Conservation (phyloP, 2,113 vertebrate genomes). For the Garra rufa region DNA sequence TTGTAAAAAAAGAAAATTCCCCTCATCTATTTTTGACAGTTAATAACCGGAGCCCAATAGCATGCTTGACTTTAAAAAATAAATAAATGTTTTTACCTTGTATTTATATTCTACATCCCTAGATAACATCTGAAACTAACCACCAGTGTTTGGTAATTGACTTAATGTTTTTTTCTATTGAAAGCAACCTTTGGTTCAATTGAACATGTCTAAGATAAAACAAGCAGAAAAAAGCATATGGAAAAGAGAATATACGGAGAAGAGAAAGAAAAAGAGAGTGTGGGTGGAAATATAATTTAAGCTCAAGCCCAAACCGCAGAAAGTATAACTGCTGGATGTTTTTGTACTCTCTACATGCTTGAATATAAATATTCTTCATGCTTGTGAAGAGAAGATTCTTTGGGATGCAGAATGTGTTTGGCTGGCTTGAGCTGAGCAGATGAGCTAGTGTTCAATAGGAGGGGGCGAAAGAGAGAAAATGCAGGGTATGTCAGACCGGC, state of each 20-base stretch:
- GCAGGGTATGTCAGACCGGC: slow-evolving; percentile 35
- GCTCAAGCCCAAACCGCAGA: not conserved
- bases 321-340: not conserved
- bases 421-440: slow-evolving; percentile 21
- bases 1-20: too few species aligned
- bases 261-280: not conserved
- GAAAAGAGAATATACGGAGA: not conserved
- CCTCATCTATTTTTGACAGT: too few species aligned
- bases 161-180: not conserved
- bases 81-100: too few species aligned
- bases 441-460: not conserved
- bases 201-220: not conserved
- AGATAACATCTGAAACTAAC: not conserved
- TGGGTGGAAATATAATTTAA: slow-evolving; percentile 3
- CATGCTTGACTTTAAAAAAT: too few species aligned
- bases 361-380: not conserved
- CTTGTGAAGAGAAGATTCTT: not conserved
- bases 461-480: not conserved
- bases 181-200: not conserved
- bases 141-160: not conserved
- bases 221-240: not conserved
- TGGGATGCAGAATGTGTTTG: slow-evolving; percentile 9
- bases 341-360: not conserved
- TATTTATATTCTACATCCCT: not conserved
- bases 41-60: too few species aligned